Evolutionary conservation across 2,888 invertebrate species (phyloP).

Genomic region (Cryptophagus acutangulus): DNA sequence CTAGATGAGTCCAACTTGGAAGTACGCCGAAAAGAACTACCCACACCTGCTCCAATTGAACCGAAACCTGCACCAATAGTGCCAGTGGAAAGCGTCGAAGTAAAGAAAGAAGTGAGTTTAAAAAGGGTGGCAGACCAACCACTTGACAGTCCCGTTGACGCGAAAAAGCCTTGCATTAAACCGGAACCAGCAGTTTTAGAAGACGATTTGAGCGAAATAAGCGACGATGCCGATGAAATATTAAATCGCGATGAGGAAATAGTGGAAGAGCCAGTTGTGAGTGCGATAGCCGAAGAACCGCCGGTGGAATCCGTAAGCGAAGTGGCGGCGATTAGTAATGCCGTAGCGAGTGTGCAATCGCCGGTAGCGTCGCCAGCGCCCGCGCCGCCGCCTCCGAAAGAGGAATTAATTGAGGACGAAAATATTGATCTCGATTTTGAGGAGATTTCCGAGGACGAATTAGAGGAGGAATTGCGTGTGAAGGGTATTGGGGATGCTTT

Average conservation of each 20-base stretch:
- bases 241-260: constrained; percentile 66
- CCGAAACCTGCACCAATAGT: constrained; percentile 41
- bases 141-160: constrained; percentile 45
- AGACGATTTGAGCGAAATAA: constrained; percentile 79
- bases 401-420: constrained; percentile 63
- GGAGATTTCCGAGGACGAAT: constrained; percentile 84
- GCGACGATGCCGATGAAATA: constrained; percentile 85
- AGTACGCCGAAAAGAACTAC: constrained; percentile 26
- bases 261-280: constrained; percentile 18
- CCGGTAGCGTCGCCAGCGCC: no score
- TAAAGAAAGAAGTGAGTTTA: constrained; percentile 32
- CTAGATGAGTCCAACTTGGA: constrained; percentile 29
- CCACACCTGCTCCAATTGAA: constrained; percentile 18
- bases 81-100: constrained; percentile 15
- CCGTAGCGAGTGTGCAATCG: constrained; percentile 23
- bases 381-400: constrained; percentile 30
- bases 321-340: constrained; percentile 32
- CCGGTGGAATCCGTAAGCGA: constrained; percentile 40
- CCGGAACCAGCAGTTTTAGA: constrained; percentile 46
- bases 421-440: constrained; percentile 78
- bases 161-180: constrained; percentile 48
- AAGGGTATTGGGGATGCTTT: constrained; percentile 83
- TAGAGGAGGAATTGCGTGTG: constrained; percentile 73
- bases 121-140: constrained; percentile 41
- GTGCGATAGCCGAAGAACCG: constrained; percentile 27